phyloP scores from a whole-genome alignment of 2,113 vertebrate genomes.

The Platichthys flesus region DNA sequence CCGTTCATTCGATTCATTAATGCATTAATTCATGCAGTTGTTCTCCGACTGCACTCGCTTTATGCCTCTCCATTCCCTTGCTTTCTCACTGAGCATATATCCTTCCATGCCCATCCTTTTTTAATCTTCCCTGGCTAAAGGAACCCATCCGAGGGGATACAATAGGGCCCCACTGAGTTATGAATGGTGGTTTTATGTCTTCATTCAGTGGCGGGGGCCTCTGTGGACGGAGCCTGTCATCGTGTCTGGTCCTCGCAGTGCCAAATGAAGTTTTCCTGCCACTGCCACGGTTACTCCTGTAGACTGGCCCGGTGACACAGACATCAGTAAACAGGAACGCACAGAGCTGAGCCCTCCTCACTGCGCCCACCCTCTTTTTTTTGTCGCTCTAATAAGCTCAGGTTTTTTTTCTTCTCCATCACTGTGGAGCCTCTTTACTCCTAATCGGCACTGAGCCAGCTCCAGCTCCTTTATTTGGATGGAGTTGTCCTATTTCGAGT shows the following conservation, averaged over 20 bases:
- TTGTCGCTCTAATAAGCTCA: slow-evolving; percentile 3
- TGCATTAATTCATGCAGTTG: slow-evolving; percentile 29
- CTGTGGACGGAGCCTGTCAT: slow-evolving; percentile 29
- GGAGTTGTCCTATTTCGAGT: slow-evolving; percentile 16
- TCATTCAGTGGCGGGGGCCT: slow-evolving; percentile 21
- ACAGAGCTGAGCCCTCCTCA: neutral
- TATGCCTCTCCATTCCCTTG: neutral
- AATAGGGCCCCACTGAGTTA: slow-evolving; percentile 33
- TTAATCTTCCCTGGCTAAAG: slow-evolving; percentile 36
- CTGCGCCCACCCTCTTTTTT: neutral
- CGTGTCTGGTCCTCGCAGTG: slow-evolving; percentile 23
- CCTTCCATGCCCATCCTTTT: slow-evolving; percentile 5
- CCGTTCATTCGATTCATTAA: slow-evolving; percentile 56
- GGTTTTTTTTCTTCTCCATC: neutral
- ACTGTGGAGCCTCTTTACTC: neutral
- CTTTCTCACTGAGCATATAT: slow-evolving; percentile 7
- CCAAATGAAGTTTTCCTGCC: slow-evolving; percentile 35
- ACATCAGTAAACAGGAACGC: slow-evolving; percentile 5
- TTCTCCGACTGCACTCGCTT: neutral
- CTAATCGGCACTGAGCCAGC: slow-evolving; percentile 13
- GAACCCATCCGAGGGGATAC: slow-evolving; percentile 15
- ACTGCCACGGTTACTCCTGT: slow-evolving; percentile 14
- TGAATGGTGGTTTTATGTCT: slow-evolving; percentile 50
- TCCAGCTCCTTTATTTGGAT: slow-evolving; percentile 14
- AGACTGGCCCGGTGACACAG: neutral